phyloP scores from a whole-genome alignment of 2,888 invertebrate genomes.

The Myopa testacea region DNA sequence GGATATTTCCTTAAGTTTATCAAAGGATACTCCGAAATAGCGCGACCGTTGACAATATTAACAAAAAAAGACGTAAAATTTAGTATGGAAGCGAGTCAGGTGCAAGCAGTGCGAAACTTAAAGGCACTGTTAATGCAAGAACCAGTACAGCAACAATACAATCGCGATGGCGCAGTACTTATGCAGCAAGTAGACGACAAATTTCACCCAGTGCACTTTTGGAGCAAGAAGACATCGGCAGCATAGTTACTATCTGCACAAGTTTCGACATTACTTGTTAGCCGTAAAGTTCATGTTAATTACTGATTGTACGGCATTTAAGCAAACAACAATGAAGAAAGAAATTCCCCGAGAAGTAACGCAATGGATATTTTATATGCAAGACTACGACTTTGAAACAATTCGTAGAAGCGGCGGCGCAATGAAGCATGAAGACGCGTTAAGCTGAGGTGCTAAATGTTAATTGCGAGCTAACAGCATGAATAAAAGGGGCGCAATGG shows the following conservation, averaged over 20 bases:
- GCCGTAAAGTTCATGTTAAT: slow-evolving; percentile 13
- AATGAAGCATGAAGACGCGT: no score
- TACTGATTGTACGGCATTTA: slow-evolving; percentile 23
- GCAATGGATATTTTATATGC: slow-evolving; percentile 41
- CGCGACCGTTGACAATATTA: no score
- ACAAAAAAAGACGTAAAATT: no score
- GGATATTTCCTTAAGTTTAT: slow-evolving; percentile 41
- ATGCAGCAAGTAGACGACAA: neutral
- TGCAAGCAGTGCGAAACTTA: no score
- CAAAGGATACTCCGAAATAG: slow-evolving; percentile 7
- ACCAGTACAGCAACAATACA: neutral
- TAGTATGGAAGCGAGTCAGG: no score
- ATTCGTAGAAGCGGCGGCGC: slow-evolving; percentile 34
- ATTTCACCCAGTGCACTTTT: neutral
- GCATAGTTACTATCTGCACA: neutral
- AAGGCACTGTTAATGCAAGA: no score
- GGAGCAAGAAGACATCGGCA: slow-evolving; percentile 21
- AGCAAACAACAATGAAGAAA: slow-evolving; percentile 9
- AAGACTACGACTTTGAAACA: slow-evolving; percentile 34
- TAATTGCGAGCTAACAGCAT: slow-evolving; percentile 19
- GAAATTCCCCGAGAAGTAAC: slow-evolving; percentile 38
- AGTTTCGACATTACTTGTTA: slow-evolving; percentile 24
- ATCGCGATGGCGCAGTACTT: slow-evolving; percentile 11
- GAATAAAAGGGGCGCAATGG: no score
- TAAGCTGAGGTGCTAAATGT: neutral